Conservation (phyloP, 2,888 invertebrate genomes). For the Balanococcus diminutus region DNA sequence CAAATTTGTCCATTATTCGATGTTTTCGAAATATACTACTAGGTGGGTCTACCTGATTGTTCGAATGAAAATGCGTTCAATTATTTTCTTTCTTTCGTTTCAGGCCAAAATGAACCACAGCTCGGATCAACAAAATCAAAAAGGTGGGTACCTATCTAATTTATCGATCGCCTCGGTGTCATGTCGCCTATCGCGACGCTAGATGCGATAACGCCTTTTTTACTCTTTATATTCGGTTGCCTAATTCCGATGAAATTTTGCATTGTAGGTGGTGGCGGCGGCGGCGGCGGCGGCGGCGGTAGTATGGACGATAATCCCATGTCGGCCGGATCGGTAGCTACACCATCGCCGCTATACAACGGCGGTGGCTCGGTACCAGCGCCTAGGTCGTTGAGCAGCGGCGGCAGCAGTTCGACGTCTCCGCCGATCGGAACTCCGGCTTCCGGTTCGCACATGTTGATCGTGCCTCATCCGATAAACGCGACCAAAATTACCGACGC, state of each 20-base stretch:
- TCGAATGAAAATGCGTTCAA: no score
- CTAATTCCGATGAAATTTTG: neutral
- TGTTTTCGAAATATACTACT: no score
- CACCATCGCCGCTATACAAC: conserved; percentile 53
- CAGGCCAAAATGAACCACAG: conserved; percentile 53
- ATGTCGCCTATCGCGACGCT: neutral
- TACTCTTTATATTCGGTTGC: no score
- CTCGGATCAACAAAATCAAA: conserved; percentile 55
- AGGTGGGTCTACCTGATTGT: no score
- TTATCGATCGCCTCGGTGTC: no score
- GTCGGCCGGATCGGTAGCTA: conserved; percentile 51
- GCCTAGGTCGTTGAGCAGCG: conserved; percentile 58
- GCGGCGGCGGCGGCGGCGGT: neutral
- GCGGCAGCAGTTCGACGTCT: conserved; percentile 64
- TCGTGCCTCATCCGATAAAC: conserved; percentile 84
- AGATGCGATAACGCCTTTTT: neutral
- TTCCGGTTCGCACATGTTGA: conserved; percentile 75
- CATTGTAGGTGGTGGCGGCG: neutral
- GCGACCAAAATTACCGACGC: conserved; percentile 61
- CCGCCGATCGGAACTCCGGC: conserved; percentile 66
- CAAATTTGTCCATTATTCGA: no score
- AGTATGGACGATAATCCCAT: conserved; percentile 54
- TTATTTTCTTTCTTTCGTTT: neutral
- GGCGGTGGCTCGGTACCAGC: conserved; percentile 56
- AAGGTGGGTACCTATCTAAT: conserved; percentile 50